Evolutionary conservation across 2,797 vertebrate species (phyloP).

Genomic region (Nannoperca obscura): DNA sequence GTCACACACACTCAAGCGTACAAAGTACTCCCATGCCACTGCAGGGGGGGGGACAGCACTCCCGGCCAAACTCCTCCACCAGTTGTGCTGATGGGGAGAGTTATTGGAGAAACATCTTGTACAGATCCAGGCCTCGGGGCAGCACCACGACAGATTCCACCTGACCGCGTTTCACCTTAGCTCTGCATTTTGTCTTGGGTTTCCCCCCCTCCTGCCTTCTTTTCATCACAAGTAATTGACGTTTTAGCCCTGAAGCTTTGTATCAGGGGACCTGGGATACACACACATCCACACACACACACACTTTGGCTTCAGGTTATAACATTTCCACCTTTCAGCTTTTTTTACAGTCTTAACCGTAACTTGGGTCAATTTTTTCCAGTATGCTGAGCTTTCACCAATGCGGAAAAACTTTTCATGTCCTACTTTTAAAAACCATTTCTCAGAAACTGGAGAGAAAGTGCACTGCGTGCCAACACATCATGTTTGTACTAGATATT

Average conservation of each 20-base stretch:
- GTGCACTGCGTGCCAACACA: conserved; percentile 7
- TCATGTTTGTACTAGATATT: conserved; percentile 25
- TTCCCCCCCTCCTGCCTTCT: conserved; percentile 7
- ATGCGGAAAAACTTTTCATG: conserved; percentile 28
- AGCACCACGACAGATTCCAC: conserved; percentile 40
- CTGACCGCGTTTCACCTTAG: conserved; percentile 67
- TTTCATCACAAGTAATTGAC: conserved; percentile 73
- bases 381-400: conserved; percentile 64
- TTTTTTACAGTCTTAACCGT: conserved; percentile 37
- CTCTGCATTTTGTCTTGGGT: conserved; percentile 61
- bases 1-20: not conserved
- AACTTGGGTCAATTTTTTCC: conserved; percentile 46
- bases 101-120: conserved; percentile 63
- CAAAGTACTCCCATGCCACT: conserved; percentile 34
- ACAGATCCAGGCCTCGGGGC: conserved; percentile 50
- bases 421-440: conserved; percentile 31
- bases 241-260: conserved; percentile 63
- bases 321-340: conserved; percentile 54
- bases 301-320: conserved; percentile 51
- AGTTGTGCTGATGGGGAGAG: conserved; percentile 54
- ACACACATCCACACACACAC: conserved; percentile 15
- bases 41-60: conserved; percentile 21
- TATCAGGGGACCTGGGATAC: conserved; percentile 34
- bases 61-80: conserved; percentile 44
- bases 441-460: conserved; percentile 23